Percentiles rank a stretch among this genome's conserved stretches.
phyloP scores from a whole-genome alignment of 2,797 vertebrate species.

The Sebastes alutus region DNA sequence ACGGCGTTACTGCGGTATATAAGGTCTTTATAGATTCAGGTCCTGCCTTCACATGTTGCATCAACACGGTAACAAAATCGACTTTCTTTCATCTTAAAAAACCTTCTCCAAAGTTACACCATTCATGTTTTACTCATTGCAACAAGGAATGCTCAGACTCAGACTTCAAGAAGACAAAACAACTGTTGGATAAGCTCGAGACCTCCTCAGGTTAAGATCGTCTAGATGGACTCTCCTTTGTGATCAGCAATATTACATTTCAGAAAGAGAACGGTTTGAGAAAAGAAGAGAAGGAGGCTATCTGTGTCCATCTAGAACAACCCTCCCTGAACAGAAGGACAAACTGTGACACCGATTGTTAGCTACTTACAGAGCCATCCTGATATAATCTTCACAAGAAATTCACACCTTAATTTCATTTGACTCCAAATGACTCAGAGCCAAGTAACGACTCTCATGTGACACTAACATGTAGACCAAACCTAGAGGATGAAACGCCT shows the following conservation, averaged over 20 bases:
- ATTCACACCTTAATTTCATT: not conserved
- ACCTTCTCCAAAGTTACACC: not conserved
- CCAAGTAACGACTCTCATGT: not conserved
- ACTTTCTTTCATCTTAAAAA: not conserved
- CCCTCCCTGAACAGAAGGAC: not conserved
- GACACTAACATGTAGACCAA: not conserved
- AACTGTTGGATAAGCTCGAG: not conserved
- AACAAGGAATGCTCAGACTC: not conserved
- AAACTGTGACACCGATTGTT: not conserved
- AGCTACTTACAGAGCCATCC: not conserved
- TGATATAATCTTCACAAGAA: not conserved
- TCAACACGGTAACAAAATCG: not conserved
- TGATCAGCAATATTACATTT: not conserved
- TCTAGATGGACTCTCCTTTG: not conserved
- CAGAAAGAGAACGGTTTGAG: not conserved
- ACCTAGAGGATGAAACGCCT: not conserved
- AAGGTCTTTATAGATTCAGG: not conserved
- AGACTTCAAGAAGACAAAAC: not conserved
- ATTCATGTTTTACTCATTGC: not conserved
- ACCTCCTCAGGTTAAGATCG: no score
- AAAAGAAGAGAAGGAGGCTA: not conserved
- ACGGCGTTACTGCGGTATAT: no score
- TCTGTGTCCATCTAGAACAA: not conserved
- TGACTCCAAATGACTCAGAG: not conserved
- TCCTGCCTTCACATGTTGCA: not conserved